phyloP scores from a whole-genome alignment of 2,113 vertebrate genomes.

The Perca flavescens region DNA sequence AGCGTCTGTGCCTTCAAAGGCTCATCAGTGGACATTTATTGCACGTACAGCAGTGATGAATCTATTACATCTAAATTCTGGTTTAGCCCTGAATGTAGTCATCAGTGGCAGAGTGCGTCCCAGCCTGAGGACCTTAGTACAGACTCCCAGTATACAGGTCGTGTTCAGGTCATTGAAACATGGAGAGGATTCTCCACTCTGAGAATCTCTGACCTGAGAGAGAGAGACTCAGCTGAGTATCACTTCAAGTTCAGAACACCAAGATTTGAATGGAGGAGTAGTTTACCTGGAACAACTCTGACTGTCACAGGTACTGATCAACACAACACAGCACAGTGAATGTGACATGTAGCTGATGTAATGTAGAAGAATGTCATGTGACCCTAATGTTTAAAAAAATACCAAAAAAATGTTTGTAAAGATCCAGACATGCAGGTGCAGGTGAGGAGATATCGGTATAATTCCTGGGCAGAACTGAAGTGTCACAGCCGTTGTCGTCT shows the following conservation, averaged over 20 bases:
- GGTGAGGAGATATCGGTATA: not conserved
- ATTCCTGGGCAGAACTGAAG: not conserved
- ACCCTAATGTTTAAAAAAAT: no score
- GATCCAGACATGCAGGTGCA: not conserved
- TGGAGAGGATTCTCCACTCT: not conserved
- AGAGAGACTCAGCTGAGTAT: slow-evolving; percentile 38
- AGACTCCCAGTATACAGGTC: not conserved
- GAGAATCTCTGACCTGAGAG: slow-evolving; percentile 36
- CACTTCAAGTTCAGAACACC: not conserved
- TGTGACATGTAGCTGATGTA: not conserved
- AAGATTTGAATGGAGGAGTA: rapidly evolving
- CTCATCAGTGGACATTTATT: slow-evolving; percentile 35
- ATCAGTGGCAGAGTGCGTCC: rapidly evolving
- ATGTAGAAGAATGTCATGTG: no score
- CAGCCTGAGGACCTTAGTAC: not conserved
- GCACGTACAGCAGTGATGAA: not conserved
- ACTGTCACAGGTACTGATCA: slow-evolving; percentile 38
- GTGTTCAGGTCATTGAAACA: not conserved
- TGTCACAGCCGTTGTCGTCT: slow-evolving; percentile 19
- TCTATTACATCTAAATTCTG: not conserved
- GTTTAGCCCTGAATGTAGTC: not conserved
- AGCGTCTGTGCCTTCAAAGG: slow-evolving; percentile 38
- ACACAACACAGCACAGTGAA: not conserved
- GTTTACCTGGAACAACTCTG: not conserved
- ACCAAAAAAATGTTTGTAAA: not conserved